phyloP scores from a whole-genome alignment of 2,888 invertebrate genomes.

The Cephonodes hylas region DNA sequence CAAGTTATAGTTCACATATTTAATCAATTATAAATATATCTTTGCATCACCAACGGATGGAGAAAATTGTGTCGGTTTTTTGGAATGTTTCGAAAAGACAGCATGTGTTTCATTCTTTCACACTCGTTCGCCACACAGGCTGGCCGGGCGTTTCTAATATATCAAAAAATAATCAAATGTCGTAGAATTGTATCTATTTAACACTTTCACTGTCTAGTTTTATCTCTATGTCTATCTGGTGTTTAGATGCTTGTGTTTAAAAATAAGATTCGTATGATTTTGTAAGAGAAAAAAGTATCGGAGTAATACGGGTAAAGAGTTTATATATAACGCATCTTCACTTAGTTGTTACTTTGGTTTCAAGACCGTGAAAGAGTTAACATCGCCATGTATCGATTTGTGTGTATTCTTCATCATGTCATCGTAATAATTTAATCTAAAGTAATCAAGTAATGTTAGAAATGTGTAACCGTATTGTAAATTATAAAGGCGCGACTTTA shows the following conservation, averaged over 20 bases:
- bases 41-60: neutral
- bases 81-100: neutral
- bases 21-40: neutral
- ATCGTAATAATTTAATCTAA: too few relatives aligned
- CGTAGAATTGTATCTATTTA: neutral
- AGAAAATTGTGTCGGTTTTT: neutral
- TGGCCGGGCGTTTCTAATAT: neutral
- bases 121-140: neutral
- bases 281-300: neutral
- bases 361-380: neutral
- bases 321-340: neutral
- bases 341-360: neutral
- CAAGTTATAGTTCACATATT: neutral
- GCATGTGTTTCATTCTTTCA: neutral
- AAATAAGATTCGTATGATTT: neutral
- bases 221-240: neutral
- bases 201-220: neutral
- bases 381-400: neutral
- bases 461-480: neutral
- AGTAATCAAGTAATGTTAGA: too few relatives aligned
- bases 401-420: too few relatives aligned
- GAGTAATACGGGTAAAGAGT: neutral
- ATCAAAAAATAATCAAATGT: neutral
- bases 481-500: neutral
- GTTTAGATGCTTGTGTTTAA: neutral